Percentiles rank a stretch among this genome's conserved stretches.
These are phyloP conservation scores for Meganola albula DNA, from an alignment of 2,888 invertebrate species.

Conservation along the genomic window DNA sequence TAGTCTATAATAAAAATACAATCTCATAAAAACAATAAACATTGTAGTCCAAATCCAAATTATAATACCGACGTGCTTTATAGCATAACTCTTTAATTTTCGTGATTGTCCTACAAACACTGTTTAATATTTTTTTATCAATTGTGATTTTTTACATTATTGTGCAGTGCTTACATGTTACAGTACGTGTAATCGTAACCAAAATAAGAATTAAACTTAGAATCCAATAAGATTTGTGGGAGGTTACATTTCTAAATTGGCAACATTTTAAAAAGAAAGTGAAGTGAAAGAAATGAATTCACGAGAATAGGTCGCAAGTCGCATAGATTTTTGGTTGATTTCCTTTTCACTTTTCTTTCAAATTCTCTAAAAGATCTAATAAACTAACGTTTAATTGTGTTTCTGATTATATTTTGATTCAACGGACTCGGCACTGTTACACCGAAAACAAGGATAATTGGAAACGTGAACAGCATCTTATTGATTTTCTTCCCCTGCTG, in stretches of 20 bases:
- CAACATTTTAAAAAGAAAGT: conserved; percentile 75
- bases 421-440: conserved; percentile 54
- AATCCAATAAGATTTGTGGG: too few species aligned
- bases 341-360: conserved; percentile 76
- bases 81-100: too few species aligned
- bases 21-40: too few species aligned
- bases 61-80: too few species aligned
- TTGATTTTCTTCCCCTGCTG: conserved; percentile 78
- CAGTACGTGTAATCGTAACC: too few species aligned
- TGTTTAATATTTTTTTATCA: too few species aligned
- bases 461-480: conserved; percentile 76
- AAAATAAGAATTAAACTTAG: too few species aligned
- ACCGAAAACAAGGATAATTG: conserved; percentile 67
- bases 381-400: conserved; percentile 71
- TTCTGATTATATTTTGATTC: conserved; percentile 67
- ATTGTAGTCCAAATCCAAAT: too few species aligned
- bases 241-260: conserved; percentile 32
- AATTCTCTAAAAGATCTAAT: conserved; percentile 72
- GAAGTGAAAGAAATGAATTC: conserved; percentile 77
- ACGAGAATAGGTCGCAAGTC: conserved; percentile 76
- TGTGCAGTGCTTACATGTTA: too few species aligned
- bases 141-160: too few species aligned
- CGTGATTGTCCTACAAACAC: too few species aligned
- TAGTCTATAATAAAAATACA: too few species aligned
- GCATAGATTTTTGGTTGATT: conserved; percentile 78